phyloP scores from a whole-genome alignment of 2,888 invertebrate species.

The Brenthis daphne region DNA sequence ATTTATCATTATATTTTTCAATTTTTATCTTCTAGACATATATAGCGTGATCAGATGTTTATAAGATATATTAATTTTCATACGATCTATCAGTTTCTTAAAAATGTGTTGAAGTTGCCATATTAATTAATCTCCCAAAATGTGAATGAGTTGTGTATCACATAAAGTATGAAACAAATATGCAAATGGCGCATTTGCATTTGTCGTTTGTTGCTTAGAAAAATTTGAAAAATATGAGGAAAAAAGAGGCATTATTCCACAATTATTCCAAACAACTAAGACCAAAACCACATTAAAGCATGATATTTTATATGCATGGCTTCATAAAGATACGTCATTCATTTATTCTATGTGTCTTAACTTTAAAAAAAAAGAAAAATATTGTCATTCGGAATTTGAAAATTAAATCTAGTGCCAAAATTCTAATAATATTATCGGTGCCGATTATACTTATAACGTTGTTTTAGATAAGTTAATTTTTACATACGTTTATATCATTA shows the following conservation, averaged over 20 bases:
- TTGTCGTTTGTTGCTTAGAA: neutral
- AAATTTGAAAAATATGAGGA: neutral
- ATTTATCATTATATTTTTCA: no score
- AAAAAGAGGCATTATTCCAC: neutral
- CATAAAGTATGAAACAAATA: neutral
- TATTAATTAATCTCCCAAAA: no score
- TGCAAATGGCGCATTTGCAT: neutral
- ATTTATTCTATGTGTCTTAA: conserved; percentile 15
- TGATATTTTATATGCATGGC: neutral
- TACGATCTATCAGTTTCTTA: no score
- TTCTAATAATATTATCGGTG: no score
- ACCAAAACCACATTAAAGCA: conserved; percentile 14
- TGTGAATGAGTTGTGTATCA: neutral
- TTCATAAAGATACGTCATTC: neutral
- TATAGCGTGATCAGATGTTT: no score
- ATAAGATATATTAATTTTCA: no score
- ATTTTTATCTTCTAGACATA: no score
- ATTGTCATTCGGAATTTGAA: neutral
- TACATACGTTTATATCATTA: no score
- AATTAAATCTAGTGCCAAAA: neutral
- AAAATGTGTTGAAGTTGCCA: no score
- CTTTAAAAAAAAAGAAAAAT: conserved; percentile 15
- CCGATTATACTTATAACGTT: neutral
- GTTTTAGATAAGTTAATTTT: no score
- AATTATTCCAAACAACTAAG: neutral